Conservation (phyloP, 2,113 vertebrate species). For the Hassar affinis region DNA sequence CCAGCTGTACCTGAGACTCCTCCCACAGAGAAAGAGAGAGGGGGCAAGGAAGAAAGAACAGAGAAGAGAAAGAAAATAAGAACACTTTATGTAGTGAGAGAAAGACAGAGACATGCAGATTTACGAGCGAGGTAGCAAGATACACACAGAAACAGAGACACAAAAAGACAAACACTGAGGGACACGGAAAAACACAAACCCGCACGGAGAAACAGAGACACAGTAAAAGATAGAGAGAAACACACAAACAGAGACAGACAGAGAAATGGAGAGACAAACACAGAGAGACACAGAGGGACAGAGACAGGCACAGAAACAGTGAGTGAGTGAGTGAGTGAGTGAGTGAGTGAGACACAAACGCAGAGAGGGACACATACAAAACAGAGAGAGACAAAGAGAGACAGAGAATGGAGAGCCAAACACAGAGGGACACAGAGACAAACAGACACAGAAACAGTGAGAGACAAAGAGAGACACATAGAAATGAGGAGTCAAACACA, state of each 20-base stretch:
- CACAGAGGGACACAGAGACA: not conserved
- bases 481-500: not conserved
- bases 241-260: not conserved
- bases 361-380: not conserved
- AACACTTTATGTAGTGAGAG: not conserved
- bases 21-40: constrained; percentile 10
- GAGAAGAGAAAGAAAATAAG: not conserved
- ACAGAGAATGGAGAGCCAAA: not conserved
- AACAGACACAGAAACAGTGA: not conserved
- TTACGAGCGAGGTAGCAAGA: constrained; percentile 43
- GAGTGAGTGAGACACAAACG: not conserved
- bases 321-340: not conserved
- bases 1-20: constrained; percentile 49
- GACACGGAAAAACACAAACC: not conserved
- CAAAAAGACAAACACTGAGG: not conserved
- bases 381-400: not conserved
- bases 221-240: not conserved
- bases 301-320: not conserved
- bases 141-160: not conserved
- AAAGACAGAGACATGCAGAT: constrained; percentile 39
- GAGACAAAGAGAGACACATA: not conserved
- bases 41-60: not conserved
- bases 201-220: not conserved
- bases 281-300: not conserved
- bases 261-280: not conserved